Percentiles rank a stretch among this genome's conserved stretches.
Evolutionary conservation across 2,113 vertebrate species (phyloP).

Genomic region (Platysternon megacephalum): DNA sequence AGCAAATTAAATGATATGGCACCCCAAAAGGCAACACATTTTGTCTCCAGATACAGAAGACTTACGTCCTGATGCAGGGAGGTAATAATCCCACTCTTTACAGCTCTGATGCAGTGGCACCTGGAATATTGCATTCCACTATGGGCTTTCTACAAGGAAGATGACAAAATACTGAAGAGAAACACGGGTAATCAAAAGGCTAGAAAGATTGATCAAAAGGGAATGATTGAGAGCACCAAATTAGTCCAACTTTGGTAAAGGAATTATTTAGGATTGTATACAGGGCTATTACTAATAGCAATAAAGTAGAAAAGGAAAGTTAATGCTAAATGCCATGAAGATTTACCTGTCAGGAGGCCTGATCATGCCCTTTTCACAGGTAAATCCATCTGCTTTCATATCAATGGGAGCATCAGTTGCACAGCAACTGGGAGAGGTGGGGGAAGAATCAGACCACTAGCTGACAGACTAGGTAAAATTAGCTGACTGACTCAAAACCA

Average conservation of each 20-base stretch:
- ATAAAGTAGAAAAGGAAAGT: accelerated
- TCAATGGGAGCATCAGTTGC: neutral
- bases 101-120: neutral
- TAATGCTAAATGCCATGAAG: neutral
- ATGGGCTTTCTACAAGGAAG: neutral
- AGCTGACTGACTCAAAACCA: accelerated
- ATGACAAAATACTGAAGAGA: neutral
- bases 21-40: neutral
- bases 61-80: accelerated
- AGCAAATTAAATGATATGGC: accelerated
- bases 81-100: neutral
- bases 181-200: conserved; percentile 27
- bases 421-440: neutral
- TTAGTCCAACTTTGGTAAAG: neutral
- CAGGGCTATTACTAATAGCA: neutral
- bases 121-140: conserved; percentile 17
- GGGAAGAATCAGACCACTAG: accelerated
- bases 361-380: neutral
- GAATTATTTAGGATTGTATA: neutral
- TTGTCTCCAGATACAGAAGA: neutral
- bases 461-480: neutral
- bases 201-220: conserved; percentile 28
- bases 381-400: neutral
- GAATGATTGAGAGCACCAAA: neutral
- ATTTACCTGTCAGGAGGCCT: neutral